Conservation (phyloP, 2,797 vertebrate genomes). For the Hyperoplus lanceolatus region DNA sequence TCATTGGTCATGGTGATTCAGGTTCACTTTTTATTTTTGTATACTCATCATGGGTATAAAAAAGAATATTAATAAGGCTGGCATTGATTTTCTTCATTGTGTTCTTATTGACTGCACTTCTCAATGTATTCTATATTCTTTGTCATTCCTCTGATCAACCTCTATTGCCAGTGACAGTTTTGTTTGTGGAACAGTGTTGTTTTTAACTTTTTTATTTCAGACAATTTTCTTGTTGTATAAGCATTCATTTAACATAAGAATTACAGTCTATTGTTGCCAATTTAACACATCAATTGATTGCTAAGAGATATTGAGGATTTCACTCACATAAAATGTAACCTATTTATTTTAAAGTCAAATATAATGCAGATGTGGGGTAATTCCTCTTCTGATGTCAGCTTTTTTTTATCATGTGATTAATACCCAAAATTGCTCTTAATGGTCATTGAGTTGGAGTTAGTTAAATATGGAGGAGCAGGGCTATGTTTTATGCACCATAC, state of each 20-base stretch:
- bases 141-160: too few species aligned
- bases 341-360: not conserved
- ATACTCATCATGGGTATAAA: not conserved
- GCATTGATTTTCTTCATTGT: not conserved
- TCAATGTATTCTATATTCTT: not conserved
- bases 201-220: too few species aligned
- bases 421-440: too few species aligned
- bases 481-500: too few species aligned
- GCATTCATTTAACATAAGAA: not conserved
- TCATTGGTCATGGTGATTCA: not conserved
- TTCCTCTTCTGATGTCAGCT: too few species aligned
- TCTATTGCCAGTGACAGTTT: too few species aligned
- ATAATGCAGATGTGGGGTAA: too few species aligned
- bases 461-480: too few species aligned
- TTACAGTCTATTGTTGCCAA: not conserved
- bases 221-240: not conserved
- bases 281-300: not conserved
- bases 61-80: not conserved
- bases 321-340: not conserved
- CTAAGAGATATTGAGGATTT: not conserved
- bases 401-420: too few species aligned
- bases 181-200: too few species aligned
- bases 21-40: not conserved
- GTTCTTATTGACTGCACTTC: not conserved
- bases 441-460: too few species aligned